Evolutionary conservation across 2,113 vertebrate genomes (phyloP), one percentile per base, ranked within the genome.

Genomic region (Trematocara unimaculatum): DNA sequence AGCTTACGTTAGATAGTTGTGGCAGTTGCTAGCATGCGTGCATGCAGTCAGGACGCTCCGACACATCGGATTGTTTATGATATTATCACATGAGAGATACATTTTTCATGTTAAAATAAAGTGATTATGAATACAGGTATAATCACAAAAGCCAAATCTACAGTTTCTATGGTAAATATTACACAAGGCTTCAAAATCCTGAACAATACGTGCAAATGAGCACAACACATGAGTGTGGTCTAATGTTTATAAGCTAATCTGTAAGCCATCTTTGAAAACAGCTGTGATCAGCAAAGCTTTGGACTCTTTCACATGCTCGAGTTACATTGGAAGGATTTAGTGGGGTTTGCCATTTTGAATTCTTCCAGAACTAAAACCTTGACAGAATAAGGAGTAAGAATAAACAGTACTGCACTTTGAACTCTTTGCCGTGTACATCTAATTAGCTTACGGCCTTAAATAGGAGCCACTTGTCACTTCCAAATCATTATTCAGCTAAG

Each of bases 31-130:
- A 29, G 29, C 29, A 29, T 29, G 29, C 29, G 29, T 29, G 29
- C 29, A 29, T 29, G 29, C 29, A 29, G 29, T 29, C 29, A 29
- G 29, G 29, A 29, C 0, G 6, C 12, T 56, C 1, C 4, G 0
- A 56, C 54, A 56, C 60, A 67, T 38, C 3, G 4, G 60, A 38
- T 67, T 67, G 33, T 38, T 67, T 20, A 38, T 67, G 62, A 20
- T 67, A 40, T 38, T 13, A 38, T 64, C 4, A 5, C 17, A 64
- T 6, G 18, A 38, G 33, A 67, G 6, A 67, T 14, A 20, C 11
- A 40, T 67, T 67, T 67, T 38, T 38, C 33, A 67, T 20, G 35
- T 0, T 20, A 67, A 7, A 67, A 67, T 67, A 5, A 38, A 0
- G 62, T 40, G 33, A 67, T 40, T 42, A 42, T 15, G 17, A 70